A percentile compares a stretch with the other conserved stretches of the same genome.
Evolutionary conservation across 2,113 vertebrate species (phyloP).

Genomic region (Ciconia maguari): DNA sequence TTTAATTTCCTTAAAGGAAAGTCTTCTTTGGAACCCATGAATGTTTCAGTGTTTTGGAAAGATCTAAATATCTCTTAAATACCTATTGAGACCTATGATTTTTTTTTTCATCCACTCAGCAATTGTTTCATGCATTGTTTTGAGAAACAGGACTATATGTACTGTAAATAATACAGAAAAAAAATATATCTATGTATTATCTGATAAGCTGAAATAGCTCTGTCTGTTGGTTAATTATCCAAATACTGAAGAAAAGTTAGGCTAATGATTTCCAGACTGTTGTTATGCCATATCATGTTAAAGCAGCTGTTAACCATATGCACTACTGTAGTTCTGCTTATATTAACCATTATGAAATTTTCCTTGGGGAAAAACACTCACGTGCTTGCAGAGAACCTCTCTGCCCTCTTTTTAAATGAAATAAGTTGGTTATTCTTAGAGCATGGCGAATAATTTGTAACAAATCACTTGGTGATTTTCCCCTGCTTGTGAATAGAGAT

Average conservation of each 20-base stretch:
- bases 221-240: slow-evolving; percentile 55
- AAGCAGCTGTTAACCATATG: slow-evolving; percentile 70
- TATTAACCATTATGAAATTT: slow-evolving; percentile 57
- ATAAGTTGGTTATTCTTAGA: slow-evolving; percentile 32
- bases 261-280: slow-evolving; percentile 65
- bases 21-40: slow-evolving; percentile 18
- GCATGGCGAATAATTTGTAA: slow-evolving; percentile 34
- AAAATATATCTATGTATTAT: not conserved
- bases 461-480: slow-evolving; percentile 51
- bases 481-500: not conserved
- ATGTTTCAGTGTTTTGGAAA: slow-evolving; percentile 44
- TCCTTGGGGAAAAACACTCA: slow-evolving; percentile 44
- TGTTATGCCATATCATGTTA: slow-evolving; percentile 53
- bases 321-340: slow-evolving; percentile 60
- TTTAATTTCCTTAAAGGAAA: slow-evolving; percentile 62
- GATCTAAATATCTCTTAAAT: slow-evolving; percentile 40
- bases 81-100: not conserved
- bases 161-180: slow-evolving; percentile 14
- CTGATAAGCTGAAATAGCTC: slow-evolving; percentile 51
- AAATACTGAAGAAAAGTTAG: slow-evolving; percentile 46
- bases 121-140: not conserved
- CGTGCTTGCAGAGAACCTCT: slow-evolving; percentile 15
- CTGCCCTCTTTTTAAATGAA: slow-evolving; percentile 41
- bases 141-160: not conserved
- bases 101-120: not conserved